These are phyloP conservation scores for Perca fluviatilis DNA, from an alignment of 2,113 vertebrate genomes.

Conservation along the genomic window DNA sequence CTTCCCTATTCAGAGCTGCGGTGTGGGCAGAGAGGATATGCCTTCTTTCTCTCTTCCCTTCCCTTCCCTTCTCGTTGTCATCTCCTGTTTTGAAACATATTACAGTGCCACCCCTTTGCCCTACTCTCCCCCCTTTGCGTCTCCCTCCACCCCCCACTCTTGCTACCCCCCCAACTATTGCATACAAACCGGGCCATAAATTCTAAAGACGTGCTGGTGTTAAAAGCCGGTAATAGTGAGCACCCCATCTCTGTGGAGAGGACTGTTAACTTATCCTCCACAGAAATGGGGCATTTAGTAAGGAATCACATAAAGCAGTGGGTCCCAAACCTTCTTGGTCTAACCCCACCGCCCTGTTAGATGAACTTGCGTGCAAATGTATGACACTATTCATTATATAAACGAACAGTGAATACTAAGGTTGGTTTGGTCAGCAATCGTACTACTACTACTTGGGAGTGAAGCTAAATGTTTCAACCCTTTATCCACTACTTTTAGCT, in stretches of 20 bases:
- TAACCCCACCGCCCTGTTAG: too few relatives aligned
- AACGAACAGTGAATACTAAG: too few relatives aligned
- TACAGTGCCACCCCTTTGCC: constrained; percentile 21
- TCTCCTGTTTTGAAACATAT: constrained; percentile 46
- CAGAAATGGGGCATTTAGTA: constrained; percentile 70
- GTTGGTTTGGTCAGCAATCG: too few relatives aligned
- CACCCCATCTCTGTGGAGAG: constrained; percentile 50
- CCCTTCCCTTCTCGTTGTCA: constrained; percentile 40
- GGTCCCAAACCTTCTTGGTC: too few relatives aligned
- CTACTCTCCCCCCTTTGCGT: not conserved
- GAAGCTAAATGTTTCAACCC: too few relatives aligned
- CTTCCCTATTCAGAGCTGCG: constrained; percentile 42
- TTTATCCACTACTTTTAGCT: too few relatives aligned
- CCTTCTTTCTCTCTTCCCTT: constrained; percentile 43
- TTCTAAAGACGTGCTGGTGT: constrained; percentile 71
- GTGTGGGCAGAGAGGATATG: constrained; percentile 45
- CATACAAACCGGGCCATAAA: constrained; percentile 74
- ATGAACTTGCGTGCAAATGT: too few relatives aligned
- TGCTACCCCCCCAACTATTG: constrained; percentile 23
- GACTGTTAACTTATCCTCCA: constrained; percentile 47
- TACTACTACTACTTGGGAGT: too few relatives aligned
- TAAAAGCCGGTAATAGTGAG: constrained; percentile 77
- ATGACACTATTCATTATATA: too few relatives aligned
- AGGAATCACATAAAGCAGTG: constrained; percentile 53
- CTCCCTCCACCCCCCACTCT: not conserved